phyloP scores from a whole-genome alignment of 1,140 invertebrate genomes.

The Drosophila azteca region DNA sequence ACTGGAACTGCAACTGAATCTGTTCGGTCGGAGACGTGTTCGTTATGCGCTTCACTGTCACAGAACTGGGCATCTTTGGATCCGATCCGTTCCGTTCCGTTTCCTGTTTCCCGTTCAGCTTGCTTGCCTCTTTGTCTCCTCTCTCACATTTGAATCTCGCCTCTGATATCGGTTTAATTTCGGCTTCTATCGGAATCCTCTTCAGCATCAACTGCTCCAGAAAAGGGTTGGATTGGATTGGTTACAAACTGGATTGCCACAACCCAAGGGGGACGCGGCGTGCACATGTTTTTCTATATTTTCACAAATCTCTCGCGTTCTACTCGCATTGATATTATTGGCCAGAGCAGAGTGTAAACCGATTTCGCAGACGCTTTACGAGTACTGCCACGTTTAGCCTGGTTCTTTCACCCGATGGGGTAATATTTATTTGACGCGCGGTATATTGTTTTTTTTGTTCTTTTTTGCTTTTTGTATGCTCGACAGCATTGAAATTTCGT shows the following conservation, averaged over 20 bases:
- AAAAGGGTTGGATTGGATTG: not conserved
- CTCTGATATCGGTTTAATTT: not conserved
- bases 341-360: too few species aligned
- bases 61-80: constrained; percentile 64
- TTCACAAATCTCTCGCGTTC: constrained; percentile 16
- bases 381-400: not conserved
- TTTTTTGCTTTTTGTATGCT: constrained; percentile 8
- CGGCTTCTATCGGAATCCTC: not conserved
- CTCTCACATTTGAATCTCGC: not conserved
- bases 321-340: too few species aligned
- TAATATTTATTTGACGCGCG: constrained; percentile 2
- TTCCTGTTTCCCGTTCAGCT: constrained; percentile 6
- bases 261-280: too few species aligned
- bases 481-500: constrained; percentile 66
- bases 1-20: constrained; percentile 23
- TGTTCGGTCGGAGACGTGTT: constrained; percentile 27
- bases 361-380: too few species aligned
- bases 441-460: constrained; percentile 11
- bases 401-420: not conserved
- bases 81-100: constrained; percentile 28
- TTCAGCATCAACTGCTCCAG: not conserved
- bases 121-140: constrained; percentile 4
- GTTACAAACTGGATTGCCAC: not conserved
- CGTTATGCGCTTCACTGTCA: constrained; percentile 41
- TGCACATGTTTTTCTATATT: constrained; percentile 26